phyloP scores from a whole-genome alignment of 2,113 vertebrate species.

The Mastomys coucha region DNA sequence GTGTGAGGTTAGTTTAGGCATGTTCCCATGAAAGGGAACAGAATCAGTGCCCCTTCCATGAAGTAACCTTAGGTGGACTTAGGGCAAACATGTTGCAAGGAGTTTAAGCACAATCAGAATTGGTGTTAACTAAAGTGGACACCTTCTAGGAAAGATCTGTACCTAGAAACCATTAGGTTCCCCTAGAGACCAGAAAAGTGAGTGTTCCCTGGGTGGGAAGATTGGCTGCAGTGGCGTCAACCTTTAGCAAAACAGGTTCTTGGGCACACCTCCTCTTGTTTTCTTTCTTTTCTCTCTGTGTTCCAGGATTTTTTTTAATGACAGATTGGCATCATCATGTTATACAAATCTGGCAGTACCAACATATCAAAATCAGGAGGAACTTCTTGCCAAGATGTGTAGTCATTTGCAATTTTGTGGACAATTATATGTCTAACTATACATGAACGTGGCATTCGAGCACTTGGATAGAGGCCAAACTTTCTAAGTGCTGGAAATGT shows the following conservation, averaged over 20 bases:
- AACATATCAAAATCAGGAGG: constrained; percentile 45
- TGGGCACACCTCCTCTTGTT: neutral
- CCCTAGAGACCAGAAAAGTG: neutral
- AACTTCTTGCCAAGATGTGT: constrained; percentile 26
- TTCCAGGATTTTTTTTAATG: neutral
- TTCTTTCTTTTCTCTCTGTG: neutral
- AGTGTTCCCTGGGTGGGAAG: neutral
- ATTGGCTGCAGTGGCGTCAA: neutral
- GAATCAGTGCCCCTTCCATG: neutral
- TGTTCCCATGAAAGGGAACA: neutral
- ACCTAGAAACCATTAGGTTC: neutral
- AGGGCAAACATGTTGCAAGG: neutral
- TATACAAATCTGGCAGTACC: constrained; percentile 10
- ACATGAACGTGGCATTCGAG: neutral
- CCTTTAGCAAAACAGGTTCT: neutral
- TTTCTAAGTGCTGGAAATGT: neutral
- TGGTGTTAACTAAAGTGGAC: neutral
- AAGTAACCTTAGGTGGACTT: neutral
- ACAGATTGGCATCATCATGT: neutral
- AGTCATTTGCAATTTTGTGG: constrained; percentile 36
- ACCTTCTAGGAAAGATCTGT: neutral
- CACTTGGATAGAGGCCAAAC: constrained; percentile 48
- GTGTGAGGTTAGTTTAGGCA: neutral
- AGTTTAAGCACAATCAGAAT: neutral
- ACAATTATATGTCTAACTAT: constrained; percentile 45